Percentiles rank a stretch among this genome's conserved stretches.
Conservation (phyloP, 2,797 vertebrate species). For the Meda fulgida region DNA sequence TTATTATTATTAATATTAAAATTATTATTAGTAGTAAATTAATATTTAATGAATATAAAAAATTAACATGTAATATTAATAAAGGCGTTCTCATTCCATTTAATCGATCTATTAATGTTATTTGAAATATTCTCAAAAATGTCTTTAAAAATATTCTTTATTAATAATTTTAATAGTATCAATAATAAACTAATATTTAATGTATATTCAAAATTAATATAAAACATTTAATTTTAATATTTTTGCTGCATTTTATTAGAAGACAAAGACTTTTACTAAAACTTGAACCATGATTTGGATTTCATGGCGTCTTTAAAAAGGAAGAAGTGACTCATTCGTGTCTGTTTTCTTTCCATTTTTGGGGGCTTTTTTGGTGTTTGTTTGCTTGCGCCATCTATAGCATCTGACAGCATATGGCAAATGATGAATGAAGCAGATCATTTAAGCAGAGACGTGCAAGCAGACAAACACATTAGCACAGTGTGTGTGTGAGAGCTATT, state of each 20-base stretch:
- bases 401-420: conserved; percentile 37
- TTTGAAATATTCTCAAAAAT: not conserved
- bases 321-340: conserved; percentile 19
- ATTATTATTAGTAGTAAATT: not conserved
- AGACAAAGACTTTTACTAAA: not conserved
- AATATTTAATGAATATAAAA: not conserved
- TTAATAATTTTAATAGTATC: not conserved
- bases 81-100: not conserved
- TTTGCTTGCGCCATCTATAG: conserved; percentile 42
- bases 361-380: conserved; percentile 28
- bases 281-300: not conserved
- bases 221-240: not conserved
- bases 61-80: not conserved
- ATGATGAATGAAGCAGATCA: conserved; percentile 44
- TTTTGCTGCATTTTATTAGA: not conserved
- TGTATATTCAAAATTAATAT: not conserved
- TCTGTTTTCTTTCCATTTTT: conserved; percentile 14
- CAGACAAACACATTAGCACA: conserved; percentile 36
- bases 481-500: conserved; percentile 10
- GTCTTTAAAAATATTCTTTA: not conserved
- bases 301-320: conserved; percentile 15
- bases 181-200: not conserved
- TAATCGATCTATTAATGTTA: not conserved
- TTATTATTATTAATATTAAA: not conserved
- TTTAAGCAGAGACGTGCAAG: conserved; percentile 42